Evolutionary conservation across 2,888 invertebrate genomes (phyloP), one percentile per base, ranked within the genome.

Genomic region (Chrysopilus asiliformis): DNA sequence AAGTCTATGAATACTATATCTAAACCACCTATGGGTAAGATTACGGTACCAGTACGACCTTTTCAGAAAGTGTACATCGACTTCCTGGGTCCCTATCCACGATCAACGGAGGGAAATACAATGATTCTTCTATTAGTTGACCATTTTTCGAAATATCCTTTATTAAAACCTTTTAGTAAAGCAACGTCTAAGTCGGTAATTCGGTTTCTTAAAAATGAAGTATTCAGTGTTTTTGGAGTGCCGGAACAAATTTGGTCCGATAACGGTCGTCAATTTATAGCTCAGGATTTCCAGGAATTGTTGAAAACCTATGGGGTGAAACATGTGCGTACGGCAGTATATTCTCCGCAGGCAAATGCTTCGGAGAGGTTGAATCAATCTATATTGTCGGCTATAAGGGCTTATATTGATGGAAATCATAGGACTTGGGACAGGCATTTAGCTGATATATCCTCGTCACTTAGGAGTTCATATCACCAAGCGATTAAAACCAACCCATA

Each of bases 301-400:
- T 20, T 44, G 8, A 22, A 22, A 10, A 36, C 30, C 8, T 50
- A 47, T 29, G 38, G 45, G 6, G 29, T 42, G 1, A 40, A 17
- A 8, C 32, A 49, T 5, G n/a, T 34, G 2, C 46, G 40, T 13
- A 52, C 45, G 16, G 42, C 47, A 2, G 28, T 36, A 10, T 55
- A 57, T 38, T 49, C 52, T 13, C 53, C 57, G 0, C 56, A 57
- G 43, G 40, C 43, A 2, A 56, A 57, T 36, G 51, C 53, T 6
- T 47, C 49, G 0, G 55, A 55, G 37, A 39, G 53, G 2, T 43
- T 49, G 0, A 56, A 56, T 38, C 34, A 49, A 14, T 49, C 49
- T 0, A 36, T 57, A 4, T 48, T 48, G 8, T 48, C 49, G 3
- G 49, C 48, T 36, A 47, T 55, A 5, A 29, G 51, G 10, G 42